phyloP scores from a whole-genome alignment of 2,888 invertebrate genomes.

The Pammene aurita region DNA sequence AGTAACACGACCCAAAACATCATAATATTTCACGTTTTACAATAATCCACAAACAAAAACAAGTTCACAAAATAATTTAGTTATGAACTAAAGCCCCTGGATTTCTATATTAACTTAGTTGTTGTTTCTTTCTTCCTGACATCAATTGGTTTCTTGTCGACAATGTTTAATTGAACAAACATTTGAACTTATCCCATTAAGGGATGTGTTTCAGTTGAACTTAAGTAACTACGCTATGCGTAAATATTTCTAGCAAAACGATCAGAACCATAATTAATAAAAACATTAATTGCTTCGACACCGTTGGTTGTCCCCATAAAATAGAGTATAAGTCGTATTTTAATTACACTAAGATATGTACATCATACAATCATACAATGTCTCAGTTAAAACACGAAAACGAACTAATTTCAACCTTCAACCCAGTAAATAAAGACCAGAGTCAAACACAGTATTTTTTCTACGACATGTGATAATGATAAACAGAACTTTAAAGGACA shows the following conservation, averaged over 20 bases:
- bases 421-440: not conserved
- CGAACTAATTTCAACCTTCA: not conserved
- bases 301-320: slow-evolving; percentile 3
- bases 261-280: not conserved
- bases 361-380: not conserved
- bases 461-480: slow-evolving; percentile 8
- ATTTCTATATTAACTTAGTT: too few species aligned
- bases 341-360: slow-evolving; percentile 18
- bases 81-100: too few species aligned
- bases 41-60: too few species aligned
- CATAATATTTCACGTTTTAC: too few species aligned
- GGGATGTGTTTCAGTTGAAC: slow-evolving; percentile 7
- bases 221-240: not conserved
- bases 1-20: too few species aligned
- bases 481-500: slow-evolving; percentile 12
- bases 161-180: too few species aligned
- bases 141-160: not conserved
- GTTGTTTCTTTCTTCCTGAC: too few species aligned
- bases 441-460: not conserved
- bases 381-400: not conserved
- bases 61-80: too few species aligned
- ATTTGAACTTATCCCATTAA: slow-evolving; percentile 6
- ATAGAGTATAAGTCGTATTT: not conserved
- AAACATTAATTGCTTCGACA: slow-evolving; percentile 24
- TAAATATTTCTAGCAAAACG: too few species aligned